Conservation (phyloP, 2,888 invertebrate genomes). For the Melanophora roralis region DNA sequence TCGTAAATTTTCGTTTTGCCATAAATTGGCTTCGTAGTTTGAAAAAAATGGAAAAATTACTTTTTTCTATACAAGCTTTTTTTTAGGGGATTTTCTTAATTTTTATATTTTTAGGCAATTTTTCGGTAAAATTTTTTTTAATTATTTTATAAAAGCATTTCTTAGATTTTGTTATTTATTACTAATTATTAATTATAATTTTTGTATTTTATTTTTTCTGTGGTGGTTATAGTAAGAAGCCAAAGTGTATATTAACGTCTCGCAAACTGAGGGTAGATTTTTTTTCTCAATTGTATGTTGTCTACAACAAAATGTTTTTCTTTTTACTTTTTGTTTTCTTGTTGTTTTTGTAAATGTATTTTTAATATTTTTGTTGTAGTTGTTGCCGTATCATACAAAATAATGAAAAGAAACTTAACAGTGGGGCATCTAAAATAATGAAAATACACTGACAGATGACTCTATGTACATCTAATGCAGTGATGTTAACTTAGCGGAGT, state of each 20-base stretch:
- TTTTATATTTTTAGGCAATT: conserved; percentile 2
- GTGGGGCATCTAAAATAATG: conserved; percentile 5
- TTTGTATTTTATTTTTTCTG: conserved; percentile 56
- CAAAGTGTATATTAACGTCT: conserved; percentile 77
- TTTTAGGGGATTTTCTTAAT: conserved; percentile 39
- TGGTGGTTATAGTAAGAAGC: conserved; percentile 77
- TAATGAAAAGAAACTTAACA: conserved; percentile 41
- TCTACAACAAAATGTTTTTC: conserved; percentile 44
- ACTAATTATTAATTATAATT: conserved; percentile 42
- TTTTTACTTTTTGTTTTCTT: conserved; percentile 7
- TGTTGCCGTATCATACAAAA: conserved; percentile 10
- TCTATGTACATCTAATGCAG: conserved; percentile 12
- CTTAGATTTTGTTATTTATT: conserved; percentile 22
- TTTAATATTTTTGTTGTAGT: conserved; percentile 56
- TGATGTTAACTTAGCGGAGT: neutral
- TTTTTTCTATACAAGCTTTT: conserved; percentile 16
- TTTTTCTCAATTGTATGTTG: conserved; percentile 65
- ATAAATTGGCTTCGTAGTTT: conserved; percentile 45
- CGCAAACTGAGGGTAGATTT: conserved; percentile 74
- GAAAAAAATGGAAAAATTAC: conserved; percentile 33
- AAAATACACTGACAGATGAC: conserved; percentile 3
- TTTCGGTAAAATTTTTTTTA: conserved; percentile 8
- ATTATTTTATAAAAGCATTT: conserved; percentile 17
- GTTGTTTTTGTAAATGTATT: conserved; percentile 49
- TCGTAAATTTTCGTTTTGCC: conserved; percentile 55